Evolutionary conservation across 2,888 invertebrate genomes (phyloP).

Genomic region (Trachelus tabidus): DNA sequence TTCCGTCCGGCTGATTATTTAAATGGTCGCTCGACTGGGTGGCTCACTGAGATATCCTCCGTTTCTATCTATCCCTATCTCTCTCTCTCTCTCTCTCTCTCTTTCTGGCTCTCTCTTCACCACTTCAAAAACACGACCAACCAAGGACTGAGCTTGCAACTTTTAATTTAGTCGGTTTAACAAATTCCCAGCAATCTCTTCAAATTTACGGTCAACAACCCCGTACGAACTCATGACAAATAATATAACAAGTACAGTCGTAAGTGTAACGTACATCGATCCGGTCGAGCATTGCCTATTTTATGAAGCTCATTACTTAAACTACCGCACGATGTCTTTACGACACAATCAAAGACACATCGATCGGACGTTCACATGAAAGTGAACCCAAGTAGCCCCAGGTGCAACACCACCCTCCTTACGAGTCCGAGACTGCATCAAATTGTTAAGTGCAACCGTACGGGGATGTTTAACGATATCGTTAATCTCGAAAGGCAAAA

Average conservation of each 20-base stretch:
- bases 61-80: neutral
- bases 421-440: neutral
- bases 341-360: neutral
- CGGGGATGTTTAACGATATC: too few relatives aligned
- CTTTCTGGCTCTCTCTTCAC: too few relatives aligned
- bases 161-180: neutral
- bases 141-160: neutral
- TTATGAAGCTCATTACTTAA: neutral
- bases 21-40: conserved; percentile 8
- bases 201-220: neutral
- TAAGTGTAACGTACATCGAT: neutral
- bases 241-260: neutral
- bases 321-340: neutral
- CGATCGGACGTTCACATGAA: neutral
- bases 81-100: too few relatives aligned
- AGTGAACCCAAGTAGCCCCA: neutral
- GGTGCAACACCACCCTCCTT: too few relatives aligned
- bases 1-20: conserved; percentile 15
- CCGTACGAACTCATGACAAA: neutral
- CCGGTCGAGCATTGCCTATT: neutral
- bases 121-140: neutral
- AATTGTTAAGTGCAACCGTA: neutral
- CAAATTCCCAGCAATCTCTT: neutral
- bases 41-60: neutral
- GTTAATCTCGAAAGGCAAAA: neutral